A percentile compares a stretch with the other conserved stretches of the same genome.
phyloP scores from a whole-genome alignment of 1,140 invertebrate species.

The Lepeophtheirus salmonis region DNA sequence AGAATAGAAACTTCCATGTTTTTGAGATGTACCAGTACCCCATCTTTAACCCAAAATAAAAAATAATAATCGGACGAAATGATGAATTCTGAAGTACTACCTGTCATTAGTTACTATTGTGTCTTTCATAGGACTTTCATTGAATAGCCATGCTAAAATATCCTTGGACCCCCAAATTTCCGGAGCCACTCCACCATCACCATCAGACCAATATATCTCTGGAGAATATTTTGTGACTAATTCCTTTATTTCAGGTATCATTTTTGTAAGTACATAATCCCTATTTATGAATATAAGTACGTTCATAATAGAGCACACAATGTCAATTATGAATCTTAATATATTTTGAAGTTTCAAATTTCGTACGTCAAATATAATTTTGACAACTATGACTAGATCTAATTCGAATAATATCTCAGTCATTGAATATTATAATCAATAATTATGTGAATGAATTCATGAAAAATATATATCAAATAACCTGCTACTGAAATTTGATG shows the following conservation, averaged over 20 bases:
- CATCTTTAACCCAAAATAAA: no score
- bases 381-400: no score
- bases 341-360: no score
- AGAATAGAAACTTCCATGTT: slow-evolving; percentile 71
- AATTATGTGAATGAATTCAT: no score
- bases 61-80: no score
- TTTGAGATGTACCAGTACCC: slow-evolving; percentile 52
- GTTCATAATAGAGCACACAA: no score
- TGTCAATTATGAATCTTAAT: no score
- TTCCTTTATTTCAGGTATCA: slow-evolving; percentile 35
- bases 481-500: slow-evolving; percentile 41
- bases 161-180: slow-evolving; percentile 36
- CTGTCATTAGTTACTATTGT: slow-evolving; percentile 69
- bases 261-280: slow-evolving; percentile 24
- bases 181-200: slow-evolving; percentile 34
- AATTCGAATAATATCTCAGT: slow-evolving; percentile 28
- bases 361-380: no score
- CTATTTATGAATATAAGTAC: neutral
- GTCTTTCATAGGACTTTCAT: slow-evolving; percentile 75
- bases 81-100: no score
- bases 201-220: slow-evolving; percentile 82
- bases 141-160: slow-evolving; percentile 77
- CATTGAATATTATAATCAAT: no score
- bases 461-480: no score
- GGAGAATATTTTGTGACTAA: slow-evolving; percentile 54